A percentile compares a stretch with the other conserved stretches of the same genome.
These are phyloP conservation scores for Drosophila navojoa DNA, from an alignment of 1,140 invertebrate genomes.

Conservation along the genomic window DNA sequence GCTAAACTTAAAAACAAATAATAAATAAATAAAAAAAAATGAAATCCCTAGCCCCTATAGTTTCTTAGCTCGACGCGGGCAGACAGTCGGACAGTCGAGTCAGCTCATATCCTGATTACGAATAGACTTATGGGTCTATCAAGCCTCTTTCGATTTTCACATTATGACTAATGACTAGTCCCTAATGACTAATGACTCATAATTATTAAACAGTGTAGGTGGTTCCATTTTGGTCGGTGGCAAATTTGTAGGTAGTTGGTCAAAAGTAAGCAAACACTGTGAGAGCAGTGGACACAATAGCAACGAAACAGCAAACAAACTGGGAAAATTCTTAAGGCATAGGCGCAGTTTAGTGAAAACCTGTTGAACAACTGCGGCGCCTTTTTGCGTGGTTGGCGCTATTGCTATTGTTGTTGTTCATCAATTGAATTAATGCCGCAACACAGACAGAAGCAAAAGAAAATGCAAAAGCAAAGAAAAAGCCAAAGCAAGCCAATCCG, in stretches of 20 bases:
- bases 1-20: too few species aligned
- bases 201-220: too few species aligned
- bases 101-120: too few species aligned
- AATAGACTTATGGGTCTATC: too few species aligned
- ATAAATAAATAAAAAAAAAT: too few species aligned
- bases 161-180: too few species aligned
- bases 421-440: constrained; percentile 20
- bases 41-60: too few species aligned
- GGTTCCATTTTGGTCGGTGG: not conserved
- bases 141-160: too few species aligned
- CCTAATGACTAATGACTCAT: too few species aligned
- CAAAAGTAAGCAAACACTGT: constrained; percentile 31
- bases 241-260: not conserved
- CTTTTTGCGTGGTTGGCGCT: not conserved
- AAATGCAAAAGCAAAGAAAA: constrained; percentile 2
- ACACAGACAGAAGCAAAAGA: not conserved
- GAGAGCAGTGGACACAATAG: not conserved
- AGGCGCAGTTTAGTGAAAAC: constrained; percentile 8
- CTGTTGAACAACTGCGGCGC: constrained; percentile 18
- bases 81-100: too few species aligned
- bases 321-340: constrained; percentile 30
- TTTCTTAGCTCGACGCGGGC: too few species aligned
- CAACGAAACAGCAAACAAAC: constrained; percentile 25
- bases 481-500: constrained; percentile 7
- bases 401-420: constrained; percentile 4